Evolutionary conservation across 2,113 vertebrate genomes (phyloP).

Genomic region (Carassius auratus): DNA sequence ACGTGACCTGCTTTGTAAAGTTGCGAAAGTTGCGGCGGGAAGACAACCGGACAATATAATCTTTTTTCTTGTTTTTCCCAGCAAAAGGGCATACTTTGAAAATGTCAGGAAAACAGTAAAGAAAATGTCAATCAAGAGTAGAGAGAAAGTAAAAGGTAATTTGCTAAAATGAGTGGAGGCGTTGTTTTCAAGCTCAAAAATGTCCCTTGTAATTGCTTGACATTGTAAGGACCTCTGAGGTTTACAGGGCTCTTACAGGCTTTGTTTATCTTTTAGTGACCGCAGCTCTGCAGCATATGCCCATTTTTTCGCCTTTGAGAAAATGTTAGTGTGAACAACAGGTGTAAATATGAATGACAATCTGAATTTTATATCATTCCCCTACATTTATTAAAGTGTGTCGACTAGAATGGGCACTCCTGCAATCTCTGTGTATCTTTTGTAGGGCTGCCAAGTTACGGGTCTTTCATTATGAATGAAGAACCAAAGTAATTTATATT

Average conservation of each 20-base stretch:
- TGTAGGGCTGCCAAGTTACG: constrained; percentile 61
- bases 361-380: constrained; percentile 3
- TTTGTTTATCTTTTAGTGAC: constrained; percentile 42
- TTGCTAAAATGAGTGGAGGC: background rate
- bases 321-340: background rate
- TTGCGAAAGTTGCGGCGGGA: background rate
- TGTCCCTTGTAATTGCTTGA: background rate
- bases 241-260: background rate
- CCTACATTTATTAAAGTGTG: constrained; percentile 19
- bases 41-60: background rate
- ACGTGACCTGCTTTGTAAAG: background rate
- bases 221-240: background rate
- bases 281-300: background rate
- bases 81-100: background rate
- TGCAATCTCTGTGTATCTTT: constrained; percentile 11
- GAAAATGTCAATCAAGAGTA: background rate
- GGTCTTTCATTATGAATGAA: constrained; percentile 70
- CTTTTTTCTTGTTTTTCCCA: background rate
- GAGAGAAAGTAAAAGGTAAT: background rate
- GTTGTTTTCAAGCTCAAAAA: constrained; percentile 23
- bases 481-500: constrained; percentile 67
- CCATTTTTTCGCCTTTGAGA: background rate
- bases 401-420: background rate
- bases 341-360: constrained; percentile 10
- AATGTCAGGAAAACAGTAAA: constrained; percentile 16